Conservation (phyloP, 2,797 vertebrate genomes). For the Miichthys miiuy region DNA sequence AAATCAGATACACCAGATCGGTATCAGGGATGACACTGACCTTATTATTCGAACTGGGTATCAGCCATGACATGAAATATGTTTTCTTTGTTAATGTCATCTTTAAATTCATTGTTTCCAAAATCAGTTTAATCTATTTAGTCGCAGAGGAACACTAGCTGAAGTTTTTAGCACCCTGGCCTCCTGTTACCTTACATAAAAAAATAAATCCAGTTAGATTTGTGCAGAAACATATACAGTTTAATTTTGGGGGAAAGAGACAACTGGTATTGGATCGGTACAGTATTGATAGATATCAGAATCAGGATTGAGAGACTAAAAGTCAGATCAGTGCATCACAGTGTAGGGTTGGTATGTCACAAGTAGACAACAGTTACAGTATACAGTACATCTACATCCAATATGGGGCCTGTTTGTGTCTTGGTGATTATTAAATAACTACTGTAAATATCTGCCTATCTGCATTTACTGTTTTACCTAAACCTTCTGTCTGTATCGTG, state of each 20-base stretch:
- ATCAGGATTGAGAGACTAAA: background rate
- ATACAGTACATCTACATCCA: background rate
- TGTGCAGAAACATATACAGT: background rate
- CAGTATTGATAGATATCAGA: background rate
- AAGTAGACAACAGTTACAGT: background rate
- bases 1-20: background rate
- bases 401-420: background rate
- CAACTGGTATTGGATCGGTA: background rate
- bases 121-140: background rate
- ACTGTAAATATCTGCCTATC: conserved; percentile 14
- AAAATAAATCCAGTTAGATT: background rate
- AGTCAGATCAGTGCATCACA: background rate
- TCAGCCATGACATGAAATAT: background rate
- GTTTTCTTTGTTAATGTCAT: background rate
- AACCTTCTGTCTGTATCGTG: conserved; percentile 37
- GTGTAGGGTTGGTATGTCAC: background rate
- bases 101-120: background rate
- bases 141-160: conserved; percentile 2
- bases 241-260: background rate
- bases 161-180: background rate
- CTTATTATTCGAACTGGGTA: background rate
- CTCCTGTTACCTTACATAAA: background rate
- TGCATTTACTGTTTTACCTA: background rate
- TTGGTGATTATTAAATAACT: background rate
- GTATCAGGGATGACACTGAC: background rate